Evolutionary conservation across 2,797 vertebrate genomes (phyloP).

Genomic region (Eidolon dupreanum): DNA sequence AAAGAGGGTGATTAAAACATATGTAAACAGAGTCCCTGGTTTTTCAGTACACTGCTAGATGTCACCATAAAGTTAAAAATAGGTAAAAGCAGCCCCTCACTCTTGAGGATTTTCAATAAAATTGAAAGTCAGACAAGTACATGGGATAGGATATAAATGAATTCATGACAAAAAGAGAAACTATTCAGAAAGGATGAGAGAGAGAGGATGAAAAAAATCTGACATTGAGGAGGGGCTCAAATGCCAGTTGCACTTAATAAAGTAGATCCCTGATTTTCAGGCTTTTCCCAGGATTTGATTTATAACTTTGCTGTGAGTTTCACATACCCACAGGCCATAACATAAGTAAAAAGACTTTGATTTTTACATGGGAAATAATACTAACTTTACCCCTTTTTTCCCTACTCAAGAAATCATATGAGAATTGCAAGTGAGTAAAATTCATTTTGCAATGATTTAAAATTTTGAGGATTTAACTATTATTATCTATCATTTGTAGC

Average conservation of each 20-base stretch:
- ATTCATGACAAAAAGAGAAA: background rate
- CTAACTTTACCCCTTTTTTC: background rate
- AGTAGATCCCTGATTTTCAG: background rate
- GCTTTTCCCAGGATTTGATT: background rate
- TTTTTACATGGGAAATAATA: background rate
- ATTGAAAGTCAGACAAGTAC: background rate
- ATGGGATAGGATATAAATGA: background rate
- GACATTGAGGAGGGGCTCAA: background rate
- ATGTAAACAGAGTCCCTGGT: background rate
- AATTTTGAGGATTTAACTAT: background rate
- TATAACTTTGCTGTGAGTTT: background rate
- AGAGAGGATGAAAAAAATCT: background rate
- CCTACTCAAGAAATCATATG: background rate
- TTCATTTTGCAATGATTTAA: background rate
- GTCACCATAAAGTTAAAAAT: background rate
- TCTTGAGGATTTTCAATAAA: background rate
- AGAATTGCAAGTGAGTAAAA: background rate
- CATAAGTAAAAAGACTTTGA: background rate
- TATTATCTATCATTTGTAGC: background rate
- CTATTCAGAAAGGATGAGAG: background rate
- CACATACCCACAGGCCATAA: accelerated
- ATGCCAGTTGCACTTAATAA: background rate
- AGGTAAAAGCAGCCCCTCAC: background rate
- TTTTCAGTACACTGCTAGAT: background rate
- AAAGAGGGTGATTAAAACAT: background rate